Conservation (phyloP, 2,797 vertebrate species). For the Streptopelia turtur region DNA sequence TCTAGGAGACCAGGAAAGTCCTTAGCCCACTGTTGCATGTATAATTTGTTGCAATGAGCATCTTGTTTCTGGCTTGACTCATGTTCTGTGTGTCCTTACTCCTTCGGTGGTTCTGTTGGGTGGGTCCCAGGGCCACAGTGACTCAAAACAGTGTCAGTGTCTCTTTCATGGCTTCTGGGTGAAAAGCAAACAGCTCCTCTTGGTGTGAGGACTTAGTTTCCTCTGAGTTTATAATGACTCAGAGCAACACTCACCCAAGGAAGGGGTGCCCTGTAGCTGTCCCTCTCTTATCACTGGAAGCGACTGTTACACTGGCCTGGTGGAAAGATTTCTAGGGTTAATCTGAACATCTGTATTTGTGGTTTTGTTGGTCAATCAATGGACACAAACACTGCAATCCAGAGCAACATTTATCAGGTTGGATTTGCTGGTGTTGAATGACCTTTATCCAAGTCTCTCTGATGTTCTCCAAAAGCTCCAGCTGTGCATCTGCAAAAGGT, state of each 20-base stretch:
- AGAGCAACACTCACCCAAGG: background rate
- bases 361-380: constrained; percentile 23
- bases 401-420: constrained; percentile 47
- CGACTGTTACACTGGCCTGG: background rate
- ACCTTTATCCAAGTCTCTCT: background rate
- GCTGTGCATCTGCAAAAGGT: background rate
- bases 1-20: background rate
- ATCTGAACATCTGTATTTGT: background rate
- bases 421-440: background rate
- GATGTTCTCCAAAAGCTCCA: background rate
- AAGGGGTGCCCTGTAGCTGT: background rate
- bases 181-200: background rate
- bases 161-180: background rate
- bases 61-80: background rate
- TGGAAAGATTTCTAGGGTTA: background rate
- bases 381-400: background rate
- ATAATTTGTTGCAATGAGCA: background rate
- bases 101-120: background rate
- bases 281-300: background rate
- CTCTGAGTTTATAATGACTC: background rate
- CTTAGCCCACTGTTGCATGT: background rate
- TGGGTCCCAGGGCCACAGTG: background rate
- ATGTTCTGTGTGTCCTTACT: background rate
- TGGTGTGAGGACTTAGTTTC: background rate
- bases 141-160: background rate